phyloP scores from a whole-genome alignment of 2,113 vertebrate genomes.

The Dromas ardeola region DNA sequence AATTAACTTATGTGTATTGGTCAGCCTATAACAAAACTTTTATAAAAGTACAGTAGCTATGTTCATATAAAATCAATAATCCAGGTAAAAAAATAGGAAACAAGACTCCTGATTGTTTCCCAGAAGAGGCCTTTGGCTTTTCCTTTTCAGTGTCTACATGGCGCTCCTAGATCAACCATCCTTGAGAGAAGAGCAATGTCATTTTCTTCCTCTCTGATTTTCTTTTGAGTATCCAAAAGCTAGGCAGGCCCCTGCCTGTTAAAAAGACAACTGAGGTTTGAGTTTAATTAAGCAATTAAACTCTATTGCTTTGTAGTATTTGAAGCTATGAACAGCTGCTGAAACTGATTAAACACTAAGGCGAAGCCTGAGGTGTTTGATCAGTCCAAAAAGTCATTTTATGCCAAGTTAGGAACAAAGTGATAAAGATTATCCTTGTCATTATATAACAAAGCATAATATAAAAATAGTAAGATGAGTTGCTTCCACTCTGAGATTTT shows the following conservation, averaged over 20 bases:
- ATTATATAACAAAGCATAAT: background rate
- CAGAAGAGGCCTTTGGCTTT: background rate
- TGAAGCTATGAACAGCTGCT: constrained; percentile 50
- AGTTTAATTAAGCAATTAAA: constrained; percentile 61
- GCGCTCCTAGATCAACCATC: background rate
- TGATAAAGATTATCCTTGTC: constrained; percentile 1
- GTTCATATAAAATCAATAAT: background rate
- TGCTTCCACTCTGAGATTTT: background rate
- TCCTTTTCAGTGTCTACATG: background rate
- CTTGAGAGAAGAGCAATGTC: background rate
- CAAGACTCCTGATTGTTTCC: background rate
- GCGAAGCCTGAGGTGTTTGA: constrained; percentile 9
- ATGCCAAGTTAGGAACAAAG: background rate
- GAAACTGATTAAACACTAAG: constrained; percentile 39
- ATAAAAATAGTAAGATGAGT: background rate
- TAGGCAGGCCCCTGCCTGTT: background rate
- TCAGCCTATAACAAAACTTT: background rate
- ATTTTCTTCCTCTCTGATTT: background rate
- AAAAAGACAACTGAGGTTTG: constrained; percentile 32
- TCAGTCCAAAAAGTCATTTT: constrained; percentile 34
- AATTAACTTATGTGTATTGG: background rate
- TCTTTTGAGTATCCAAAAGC: background rate
- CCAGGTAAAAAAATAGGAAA: background rate
- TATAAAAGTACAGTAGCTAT: background rate
- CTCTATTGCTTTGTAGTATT: constrained; percentile 27